Evolutionary conservation across 2,797 vertebrate genomes (phyloP).

Genomic region (Gymnothorax reevesii): DNA sequence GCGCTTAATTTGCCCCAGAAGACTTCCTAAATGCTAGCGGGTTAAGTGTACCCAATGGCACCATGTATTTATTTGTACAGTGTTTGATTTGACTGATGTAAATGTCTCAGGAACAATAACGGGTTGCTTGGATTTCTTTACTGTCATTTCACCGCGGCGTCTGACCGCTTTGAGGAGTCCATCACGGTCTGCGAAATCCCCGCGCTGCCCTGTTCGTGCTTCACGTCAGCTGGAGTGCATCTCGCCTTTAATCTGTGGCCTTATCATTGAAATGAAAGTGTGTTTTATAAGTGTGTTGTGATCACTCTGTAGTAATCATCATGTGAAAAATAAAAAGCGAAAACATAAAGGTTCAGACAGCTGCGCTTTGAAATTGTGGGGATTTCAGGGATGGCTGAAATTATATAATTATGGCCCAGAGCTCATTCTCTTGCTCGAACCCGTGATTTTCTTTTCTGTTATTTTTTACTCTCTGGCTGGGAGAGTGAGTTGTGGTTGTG

Average conservation of each 20-base stretch:
- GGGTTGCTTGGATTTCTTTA: no score
- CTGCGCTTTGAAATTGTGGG: conserved; percentile 19
- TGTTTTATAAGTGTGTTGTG: no score
- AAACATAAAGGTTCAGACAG: not conserved
- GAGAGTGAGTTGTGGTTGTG: not conserved
- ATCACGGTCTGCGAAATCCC: not conserved
- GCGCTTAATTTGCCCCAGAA: no score
- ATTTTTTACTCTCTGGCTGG: not conserved
- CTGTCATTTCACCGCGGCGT: no score
- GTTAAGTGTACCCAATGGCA: not conserved
- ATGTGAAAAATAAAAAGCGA: not conserved
- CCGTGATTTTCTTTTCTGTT: conserved; percentile 22
- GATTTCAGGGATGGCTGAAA: conserved; percentile 24
- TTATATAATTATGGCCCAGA: conserved; percentile 18
- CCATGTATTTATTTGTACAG: not conserved
- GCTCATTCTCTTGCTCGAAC: not conserved
- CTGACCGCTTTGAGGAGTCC: not conserved
- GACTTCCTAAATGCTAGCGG: no score
- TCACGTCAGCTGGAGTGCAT: not conserved
- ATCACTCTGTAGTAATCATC: not conserved
- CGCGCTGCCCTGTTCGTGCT: no score
- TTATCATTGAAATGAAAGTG: not conserved
- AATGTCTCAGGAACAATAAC: no score
- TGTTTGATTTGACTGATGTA: not conserved
- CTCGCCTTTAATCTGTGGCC: not conserved